These are phyloP conservation scores for Bradypodion pumilum DNA, from an alignment of 2,797 vertebrate genomes.

Conservation along the genomic window DNA sequence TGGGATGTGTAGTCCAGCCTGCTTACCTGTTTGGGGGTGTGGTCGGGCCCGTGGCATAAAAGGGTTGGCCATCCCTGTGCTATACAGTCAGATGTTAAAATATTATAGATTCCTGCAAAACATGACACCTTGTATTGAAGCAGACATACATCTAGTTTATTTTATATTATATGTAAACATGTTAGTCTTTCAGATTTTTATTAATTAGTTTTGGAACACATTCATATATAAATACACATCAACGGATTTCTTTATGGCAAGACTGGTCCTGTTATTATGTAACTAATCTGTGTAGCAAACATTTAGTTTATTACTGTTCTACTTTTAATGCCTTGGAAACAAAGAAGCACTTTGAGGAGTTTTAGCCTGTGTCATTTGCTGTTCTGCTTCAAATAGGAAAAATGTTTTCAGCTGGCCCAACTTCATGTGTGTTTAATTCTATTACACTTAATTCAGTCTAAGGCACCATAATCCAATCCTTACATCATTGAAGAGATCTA, in stretches of 20 bases:
- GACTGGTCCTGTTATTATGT: not conserved
- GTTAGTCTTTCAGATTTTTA: not conserved
- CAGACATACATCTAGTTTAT: not conserved
- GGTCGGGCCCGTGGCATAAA: too few relatives aligned
- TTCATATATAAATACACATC: not conserved
- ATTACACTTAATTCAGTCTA: conserved; percentile 7
- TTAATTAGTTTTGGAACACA: not conserved
- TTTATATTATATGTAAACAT: not conserved
- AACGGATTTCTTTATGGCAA: not conserved
- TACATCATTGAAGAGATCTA: conserved; percentile 14
- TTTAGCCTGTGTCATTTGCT: not conserved
- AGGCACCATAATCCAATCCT: not conserved
- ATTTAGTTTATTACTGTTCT: not conserved
- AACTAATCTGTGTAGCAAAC: too few relatives aligned
- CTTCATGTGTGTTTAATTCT: not conserved
- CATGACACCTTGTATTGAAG: not conserved
- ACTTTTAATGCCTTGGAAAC: not conserved
- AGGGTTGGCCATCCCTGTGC: too few relatives aligned
- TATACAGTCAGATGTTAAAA: not conserved
- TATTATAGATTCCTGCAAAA: not conserved
- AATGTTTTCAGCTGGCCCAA: not conserved
- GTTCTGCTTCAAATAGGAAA: not conserved
- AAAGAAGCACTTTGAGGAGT: not conserved
- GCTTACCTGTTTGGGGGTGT: too few relatives aligned
- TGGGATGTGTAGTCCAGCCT: too few relatives aligned